Evolutionary conservation across 2,113 vertebrate genomes (phyloP).

Genomic region (Scartelaos histophorus): DNA sequence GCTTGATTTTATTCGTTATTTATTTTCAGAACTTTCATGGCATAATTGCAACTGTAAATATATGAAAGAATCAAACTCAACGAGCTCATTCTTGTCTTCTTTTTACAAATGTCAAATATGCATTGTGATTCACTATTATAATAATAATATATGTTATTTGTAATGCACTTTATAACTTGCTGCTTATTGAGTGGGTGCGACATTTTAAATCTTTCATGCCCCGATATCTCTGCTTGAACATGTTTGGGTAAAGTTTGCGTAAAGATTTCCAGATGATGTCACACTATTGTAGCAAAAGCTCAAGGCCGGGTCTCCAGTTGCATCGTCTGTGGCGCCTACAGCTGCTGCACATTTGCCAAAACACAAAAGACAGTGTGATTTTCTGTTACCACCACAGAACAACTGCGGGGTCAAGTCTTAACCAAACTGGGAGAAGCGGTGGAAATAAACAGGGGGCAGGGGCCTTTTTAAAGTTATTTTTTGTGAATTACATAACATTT

Average conservation of each 20-base stretch:
- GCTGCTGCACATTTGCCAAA: slow-evolving; percentile 20
- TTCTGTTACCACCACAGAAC: slow-evolving; percentile 3
- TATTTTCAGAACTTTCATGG: too few species aligned
- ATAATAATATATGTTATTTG: too few species aligned
- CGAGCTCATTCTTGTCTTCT: too few species aligned
- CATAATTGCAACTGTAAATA: not conserved
- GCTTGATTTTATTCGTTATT: not conserved
- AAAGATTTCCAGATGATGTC: slow-evolving; percentile 9
- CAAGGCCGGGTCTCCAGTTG: not conserved
- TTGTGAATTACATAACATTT: not conserved
- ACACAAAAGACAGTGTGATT: slow-evolving; percentile 30
- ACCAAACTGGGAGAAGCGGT: not conserved
- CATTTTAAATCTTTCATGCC: not conserved
- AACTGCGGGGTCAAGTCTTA: slow-evolving; percentile 1
- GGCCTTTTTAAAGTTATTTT: not conserved
- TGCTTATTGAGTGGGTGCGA: not conserved
- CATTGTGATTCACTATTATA: not conserved
- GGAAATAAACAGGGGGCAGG: not conserved
- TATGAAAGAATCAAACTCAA: not conserved
- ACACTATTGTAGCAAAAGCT: slow-evolving; percentile 1
- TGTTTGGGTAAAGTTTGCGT: not conserved
- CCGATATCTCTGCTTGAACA: not conserved
- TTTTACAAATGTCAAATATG: not conserved
- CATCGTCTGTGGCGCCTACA: slow-evolving; percentile 17
- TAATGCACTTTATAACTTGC: not conserved